Evolutionary conservation across 2,113 vertebrate species (phyloP).

Genomic region (Pitta sordida): DNA sequence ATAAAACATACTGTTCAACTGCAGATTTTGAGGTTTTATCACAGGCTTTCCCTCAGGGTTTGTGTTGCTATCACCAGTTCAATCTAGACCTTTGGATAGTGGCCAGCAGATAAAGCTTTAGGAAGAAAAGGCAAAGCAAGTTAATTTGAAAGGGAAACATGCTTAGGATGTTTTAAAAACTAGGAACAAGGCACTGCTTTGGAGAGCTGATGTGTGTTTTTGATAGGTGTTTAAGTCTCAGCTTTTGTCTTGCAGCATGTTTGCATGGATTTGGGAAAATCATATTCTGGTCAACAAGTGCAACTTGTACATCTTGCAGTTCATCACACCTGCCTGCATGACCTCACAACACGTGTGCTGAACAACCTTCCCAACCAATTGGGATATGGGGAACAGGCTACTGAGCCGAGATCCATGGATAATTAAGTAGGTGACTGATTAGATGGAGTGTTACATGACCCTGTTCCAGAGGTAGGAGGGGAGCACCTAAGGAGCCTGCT

Average conservation of each 20-base stretch:
- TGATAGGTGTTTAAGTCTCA: fast-evolving
- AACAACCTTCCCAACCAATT: background rate
- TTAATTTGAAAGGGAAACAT: background rate
- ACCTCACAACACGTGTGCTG: background rate
- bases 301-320: background rate
- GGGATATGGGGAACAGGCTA: background rate
- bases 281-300: background rate
- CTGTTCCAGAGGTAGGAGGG: background rate
- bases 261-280: background rate
- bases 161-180: background rate
- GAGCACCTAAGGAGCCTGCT: background rate
- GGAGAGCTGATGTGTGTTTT: background rate
- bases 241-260: background rate
- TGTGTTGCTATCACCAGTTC: background rate
- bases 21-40: background rate
- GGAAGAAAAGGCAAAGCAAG: background rate
- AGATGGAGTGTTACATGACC: background rate
- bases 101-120: background rate
- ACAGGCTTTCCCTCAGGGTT: background rate
- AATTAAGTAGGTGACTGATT: background rate
- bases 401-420: background rate
- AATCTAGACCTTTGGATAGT: background rate
- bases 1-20: background rate
- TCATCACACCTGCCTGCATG: background rate
- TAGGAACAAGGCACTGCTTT: background rate